Evolutionary conservation across 1,140 invertebrate species (phyloP).

Genomic region (Fopius arisanus): DNA sequence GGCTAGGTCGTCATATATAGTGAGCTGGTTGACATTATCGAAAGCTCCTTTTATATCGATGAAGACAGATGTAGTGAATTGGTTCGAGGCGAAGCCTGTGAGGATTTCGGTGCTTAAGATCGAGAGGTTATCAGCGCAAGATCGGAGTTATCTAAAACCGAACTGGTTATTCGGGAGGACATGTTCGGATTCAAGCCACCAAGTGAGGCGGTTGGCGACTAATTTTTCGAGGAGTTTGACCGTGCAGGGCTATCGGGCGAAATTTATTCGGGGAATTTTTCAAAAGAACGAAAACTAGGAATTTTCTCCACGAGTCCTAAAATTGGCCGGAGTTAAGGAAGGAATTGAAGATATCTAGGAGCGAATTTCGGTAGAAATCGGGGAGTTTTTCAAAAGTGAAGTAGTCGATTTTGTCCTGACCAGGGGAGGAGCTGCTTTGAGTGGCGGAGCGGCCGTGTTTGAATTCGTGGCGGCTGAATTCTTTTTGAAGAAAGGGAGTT

Average conservation of each 20-base stretch:
- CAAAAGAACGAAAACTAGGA: not conserved
- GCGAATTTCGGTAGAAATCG: not conserved
- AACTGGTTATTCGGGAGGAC: not conserved
- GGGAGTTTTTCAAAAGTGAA: not conserved
- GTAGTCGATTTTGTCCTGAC: conserved; percentile 13
- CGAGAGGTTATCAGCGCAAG: not conserved
- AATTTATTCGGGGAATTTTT: not conserved
- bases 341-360: not conserved
- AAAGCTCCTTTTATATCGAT: not conserved
- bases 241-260: not conserved
- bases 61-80: not conserved
- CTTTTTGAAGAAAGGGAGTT: not conserved
- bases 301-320: conserved; percentile 14
- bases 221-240: conserved; percentile 29
- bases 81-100: not conserved
- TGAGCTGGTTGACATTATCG: not conserved
- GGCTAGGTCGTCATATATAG: not conserved
- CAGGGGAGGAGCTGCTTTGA: not conserved
- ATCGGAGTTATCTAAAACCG: not conserved
- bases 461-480: no score
- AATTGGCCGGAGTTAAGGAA: not conserved
- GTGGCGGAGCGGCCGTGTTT: not conserved
- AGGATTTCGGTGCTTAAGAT: not conserved
- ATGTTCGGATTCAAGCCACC: not conserved
- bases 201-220: conserved; percentile 7